Percentiles rank a stretch among this genome's conserved stretches.
phyloP scores from a whole-genome alignment of 53 echinoderm and acorn worm genomes.

The Mesocentrotus franciscanus region DNA sequence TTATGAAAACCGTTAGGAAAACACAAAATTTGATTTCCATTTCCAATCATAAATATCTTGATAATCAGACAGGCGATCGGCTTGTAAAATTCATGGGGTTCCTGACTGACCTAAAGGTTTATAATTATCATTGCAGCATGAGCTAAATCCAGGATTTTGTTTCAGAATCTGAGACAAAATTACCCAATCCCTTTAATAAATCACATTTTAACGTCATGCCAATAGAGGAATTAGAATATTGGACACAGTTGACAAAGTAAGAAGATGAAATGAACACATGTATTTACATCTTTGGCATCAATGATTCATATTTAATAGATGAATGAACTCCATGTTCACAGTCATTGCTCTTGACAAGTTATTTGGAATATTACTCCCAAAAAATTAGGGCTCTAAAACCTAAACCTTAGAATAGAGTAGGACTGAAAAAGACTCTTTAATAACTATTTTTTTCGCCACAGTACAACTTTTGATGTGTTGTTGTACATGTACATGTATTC shows the following conservation, averaged over 20 bases:
- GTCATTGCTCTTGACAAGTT: not conserved
- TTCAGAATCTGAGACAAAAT: no score
- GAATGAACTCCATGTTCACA: not conserved
- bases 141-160: no score
- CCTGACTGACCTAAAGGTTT: no score
- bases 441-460: not conserved
- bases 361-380: not conserved
- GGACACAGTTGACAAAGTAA: not conserved
- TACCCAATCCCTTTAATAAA: no score
- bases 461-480: not conserved
- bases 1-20: no score
- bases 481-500: not conserved
- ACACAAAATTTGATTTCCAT: no score
- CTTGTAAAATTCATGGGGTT: no score
- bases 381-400: not conserved
- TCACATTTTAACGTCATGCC: not conserved
- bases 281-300: not conserved
- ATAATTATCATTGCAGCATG: no score
- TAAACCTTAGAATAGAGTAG: not conserved
- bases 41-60: no score
- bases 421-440: not conserved
- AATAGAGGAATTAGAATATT: not conserved
- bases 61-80: no score
- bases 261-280: not conserved
- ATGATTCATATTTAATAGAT: not conserved